Evolutionary conservation across 1,140 invertebrate species (phyloP).

Genomic region (Portunus trituberculatus): DNA sequence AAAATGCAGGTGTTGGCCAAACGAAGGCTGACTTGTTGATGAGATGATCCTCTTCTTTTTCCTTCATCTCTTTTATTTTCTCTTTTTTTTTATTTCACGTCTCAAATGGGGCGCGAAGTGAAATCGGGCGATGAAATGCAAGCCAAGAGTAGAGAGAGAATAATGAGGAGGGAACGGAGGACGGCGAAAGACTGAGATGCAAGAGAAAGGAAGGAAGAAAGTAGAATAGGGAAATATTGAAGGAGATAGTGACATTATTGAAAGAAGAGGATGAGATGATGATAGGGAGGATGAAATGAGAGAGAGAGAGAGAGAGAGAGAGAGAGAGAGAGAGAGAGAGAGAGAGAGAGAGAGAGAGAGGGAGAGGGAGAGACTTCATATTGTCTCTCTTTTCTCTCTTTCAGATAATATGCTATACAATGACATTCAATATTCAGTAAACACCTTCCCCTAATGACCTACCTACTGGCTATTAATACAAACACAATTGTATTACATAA

Average conservation of each 20-base stretch:
- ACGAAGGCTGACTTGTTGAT: neutral
- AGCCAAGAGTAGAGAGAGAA: neutral
- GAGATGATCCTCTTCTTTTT: neutral
- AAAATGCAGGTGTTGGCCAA: conserved; percentile 39
- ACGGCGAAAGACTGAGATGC: neutral
- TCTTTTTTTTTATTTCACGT: neutral
- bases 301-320: neutral
- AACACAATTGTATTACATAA: neutral
- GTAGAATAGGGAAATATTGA: neutral
- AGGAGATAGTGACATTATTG: no score
- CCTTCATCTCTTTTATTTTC: neutral
- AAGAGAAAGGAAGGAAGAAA: neutral
- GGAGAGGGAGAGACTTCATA: neutral
- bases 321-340: neutral
- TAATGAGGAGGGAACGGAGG: neutral
- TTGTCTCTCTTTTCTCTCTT: neutral
- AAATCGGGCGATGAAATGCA: neutral
- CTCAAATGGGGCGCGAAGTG: neutral
- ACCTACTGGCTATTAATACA: neutral
- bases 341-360: neutral
- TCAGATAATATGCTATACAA: neutral
- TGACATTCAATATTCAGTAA: neutral
- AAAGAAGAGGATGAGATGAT: neutral
- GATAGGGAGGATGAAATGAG: neutral
- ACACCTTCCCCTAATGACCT: neutral